phyloP scores from a whole-genome alignment of 2,797 vertebrate species.

The Amblyopsis hoosieri region DNA sequence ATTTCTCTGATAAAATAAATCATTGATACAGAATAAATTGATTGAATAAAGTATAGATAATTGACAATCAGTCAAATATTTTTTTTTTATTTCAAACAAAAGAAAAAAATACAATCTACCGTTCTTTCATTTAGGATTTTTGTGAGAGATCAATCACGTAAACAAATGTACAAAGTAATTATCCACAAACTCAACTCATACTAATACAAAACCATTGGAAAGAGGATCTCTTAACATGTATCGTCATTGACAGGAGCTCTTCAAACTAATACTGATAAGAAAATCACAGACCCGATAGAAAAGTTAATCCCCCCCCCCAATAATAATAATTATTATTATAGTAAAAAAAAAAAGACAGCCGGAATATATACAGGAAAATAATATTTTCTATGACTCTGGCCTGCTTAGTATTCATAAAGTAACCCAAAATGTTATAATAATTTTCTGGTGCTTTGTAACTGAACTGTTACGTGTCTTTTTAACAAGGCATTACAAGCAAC shows the following conservation, averaged over 20 bases:
- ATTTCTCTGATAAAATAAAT: too few species aligned
- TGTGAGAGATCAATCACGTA: constrained; percentile 67
- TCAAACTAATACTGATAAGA: constrained; percentile 31
- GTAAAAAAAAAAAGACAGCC: constrained; percentile 60
- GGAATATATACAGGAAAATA: constrained; percentile 80
- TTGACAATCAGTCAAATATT: constrained; percentile 56
- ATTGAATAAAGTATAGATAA: background rate
- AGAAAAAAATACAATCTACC: constrained; percentile 60
- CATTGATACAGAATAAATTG: too few species aligned
- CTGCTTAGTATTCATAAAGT: constrained; percentile 37
- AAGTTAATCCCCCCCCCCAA: constrained; percentile 58
- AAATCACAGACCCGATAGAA: constrained; percentile 74
- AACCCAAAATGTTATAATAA: constrained; percentile 62
- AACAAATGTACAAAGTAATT: constrained; percentile 70
- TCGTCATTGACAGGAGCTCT: constrained; percentile 29
- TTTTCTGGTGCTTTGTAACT: constrained; percentile 68
- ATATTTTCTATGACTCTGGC: constrained; percentile 76
- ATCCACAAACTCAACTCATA: constrained; percentile 55
- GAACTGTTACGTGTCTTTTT: constrained; percentile 73
- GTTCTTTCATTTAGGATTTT: constrained; percentile 63
- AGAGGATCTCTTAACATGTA: constrained; percentile 43
- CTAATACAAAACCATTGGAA: constrained; percentile 64
- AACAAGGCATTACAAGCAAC: constrained; percentile 65
- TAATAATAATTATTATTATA: constrained; percentile 52
- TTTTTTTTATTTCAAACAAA: constrained; percentile 78